These are phyloP conservation scores for Dione vanillae DNA, from an alignment of 2,888 invertebrate species.

Conservation along the genomic window DNA sequence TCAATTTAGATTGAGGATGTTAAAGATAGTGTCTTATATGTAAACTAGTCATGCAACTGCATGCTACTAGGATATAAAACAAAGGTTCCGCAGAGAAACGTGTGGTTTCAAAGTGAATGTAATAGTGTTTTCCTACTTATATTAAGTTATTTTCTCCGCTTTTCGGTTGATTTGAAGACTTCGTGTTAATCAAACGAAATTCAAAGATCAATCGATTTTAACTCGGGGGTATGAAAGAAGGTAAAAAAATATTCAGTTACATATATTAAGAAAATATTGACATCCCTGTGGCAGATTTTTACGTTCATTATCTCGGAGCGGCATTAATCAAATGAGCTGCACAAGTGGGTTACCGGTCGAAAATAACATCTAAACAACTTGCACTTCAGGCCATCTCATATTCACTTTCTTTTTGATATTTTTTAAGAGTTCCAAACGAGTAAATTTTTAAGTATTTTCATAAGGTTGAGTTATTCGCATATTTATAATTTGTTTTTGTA, in stretches of 20 bases:
- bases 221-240: not conserved
- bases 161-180: no score
- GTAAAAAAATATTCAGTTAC: slow-evolving; percentile 11
- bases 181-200: no score
- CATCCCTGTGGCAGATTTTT: slow-evolving; percentile 32
- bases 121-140: not conserved
- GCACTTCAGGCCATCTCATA: slow-evolving; percentile 37
- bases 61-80: not conserved
- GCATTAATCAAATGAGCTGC: slow-evolving; percentile 58
- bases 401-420: slow-evolving; percentile 46
- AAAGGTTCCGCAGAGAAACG: slow-evolving; percentile 5
- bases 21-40: not conserved
- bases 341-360: slow-evolving; percentile 44
- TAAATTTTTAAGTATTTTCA: slow-evolving; percentile 8
- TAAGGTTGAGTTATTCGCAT: not conserved
- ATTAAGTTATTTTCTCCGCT: no score
- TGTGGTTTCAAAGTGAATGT: not conserved
- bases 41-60: not conserved
- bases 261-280: slow-evolving; percentile 7
- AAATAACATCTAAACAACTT: slow-evolving; percentile 46
- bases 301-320: slow-evolving; percentile 49
- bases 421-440: slow-evolving; percentile 32
- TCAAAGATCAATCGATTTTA: no score
- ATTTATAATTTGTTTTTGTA: not conserved
- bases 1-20: slow-evolving; percentile 8